These are phyloP conservation scores for Ardeotis arabs DNA, from an alignment of 2,113 vertebrate species.

Conservation along the genomic window DNA sequence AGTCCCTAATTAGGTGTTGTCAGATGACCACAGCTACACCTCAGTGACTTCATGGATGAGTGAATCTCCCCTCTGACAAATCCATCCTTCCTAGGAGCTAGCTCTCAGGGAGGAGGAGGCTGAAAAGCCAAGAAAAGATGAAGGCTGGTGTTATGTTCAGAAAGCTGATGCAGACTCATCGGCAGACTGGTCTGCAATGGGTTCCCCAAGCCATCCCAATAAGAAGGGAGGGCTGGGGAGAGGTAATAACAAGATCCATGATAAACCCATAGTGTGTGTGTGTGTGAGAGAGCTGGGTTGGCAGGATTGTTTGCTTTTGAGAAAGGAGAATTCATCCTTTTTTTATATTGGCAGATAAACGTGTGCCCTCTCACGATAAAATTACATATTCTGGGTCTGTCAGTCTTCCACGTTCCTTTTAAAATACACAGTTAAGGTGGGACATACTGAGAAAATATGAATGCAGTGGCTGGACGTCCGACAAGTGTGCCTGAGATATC, in stretches of 20 bases:
- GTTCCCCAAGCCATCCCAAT: neutral
- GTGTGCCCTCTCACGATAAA: neutral
- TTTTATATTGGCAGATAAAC: neutral
- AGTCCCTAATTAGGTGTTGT: neutral
- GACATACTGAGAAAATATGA: neutral
- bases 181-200: neutral
- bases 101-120: neutral
- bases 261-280: neutral
- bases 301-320: neutral
- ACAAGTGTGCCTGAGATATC: neutral
- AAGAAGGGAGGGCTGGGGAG: neutral
- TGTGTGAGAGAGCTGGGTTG: neutral
- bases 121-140: neutral
- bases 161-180: neutral
- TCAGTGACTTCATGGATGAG: neutral
- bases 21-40: neutral
- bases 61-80: neutral
- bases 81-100: neutral
- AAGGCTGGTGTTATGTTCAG: neutral
- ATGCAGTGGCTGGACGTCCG: neutral
- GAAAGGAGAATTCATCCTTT: neutral
- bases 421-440: neutral
- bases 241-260: neutral
- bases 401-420: neutral
- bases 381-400: rapidly evolving